Evolutionary conservation across 2,797 vertebrate genomes (phyloP), one percentile per base, ranked within the genome.

Genomic region (Paguma larvata): DNA sequence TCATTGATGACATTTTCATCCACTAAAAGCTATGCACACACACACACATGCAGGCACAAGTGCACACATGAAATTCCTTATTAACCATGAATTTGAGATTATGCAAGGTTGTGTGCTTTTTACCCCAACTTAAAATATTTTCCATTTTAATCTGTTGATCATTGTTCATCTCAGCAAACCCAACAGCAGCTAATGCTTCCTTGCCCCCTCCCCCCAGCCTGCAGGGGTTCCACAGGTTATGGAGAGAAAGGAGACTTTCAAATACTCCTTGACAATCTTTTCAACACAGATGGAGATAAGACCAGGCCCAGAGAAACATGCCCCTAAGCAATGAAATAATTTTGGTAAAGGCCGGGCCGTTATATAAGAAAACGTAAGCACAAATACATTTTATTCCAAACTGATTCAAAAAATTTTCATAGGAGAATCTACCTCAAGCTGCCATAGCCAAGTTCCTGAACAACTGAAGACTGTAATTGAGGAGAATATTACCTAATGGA

Each of bases 381-480:
- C 72, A 77, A 68, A 88, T 73, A 67, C 41, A 46, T 89, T 96
- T 92, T 34, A 68, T 89, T 94, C 91, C 77, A 93, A 89, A 63
- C 30, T 56, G 46, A 32, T 77, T 96, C 38, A 73, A 38, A 73
- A 48, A 95, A 95, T 67, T 87, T 94, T 68, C 18, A 15, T 46
- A 34, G 56, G 73, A 92, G 72, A 89, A 21, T 80, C 63, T 80
- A 51, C 32, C 77, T 27, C 38, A 65, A 30, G 41, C 56, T n/a
- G 41, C 73, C n/a, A n/a, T 23, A 16, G 6, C 56, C 25, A 63
- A 85, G 18, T 67, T 91, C 65, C 73, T 30, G 12, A 62, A 46
- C 30, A 65, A 15, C 9, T 4, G 25, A 82, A 51, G 85, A 41
- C 2, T 30, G 65, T 44, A 38, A 85, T 16, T 85, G 38, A 15